Base-by-base conservation (phyloP, 1,140 invertebrate species). In the Pantala flavescens region DNA sequence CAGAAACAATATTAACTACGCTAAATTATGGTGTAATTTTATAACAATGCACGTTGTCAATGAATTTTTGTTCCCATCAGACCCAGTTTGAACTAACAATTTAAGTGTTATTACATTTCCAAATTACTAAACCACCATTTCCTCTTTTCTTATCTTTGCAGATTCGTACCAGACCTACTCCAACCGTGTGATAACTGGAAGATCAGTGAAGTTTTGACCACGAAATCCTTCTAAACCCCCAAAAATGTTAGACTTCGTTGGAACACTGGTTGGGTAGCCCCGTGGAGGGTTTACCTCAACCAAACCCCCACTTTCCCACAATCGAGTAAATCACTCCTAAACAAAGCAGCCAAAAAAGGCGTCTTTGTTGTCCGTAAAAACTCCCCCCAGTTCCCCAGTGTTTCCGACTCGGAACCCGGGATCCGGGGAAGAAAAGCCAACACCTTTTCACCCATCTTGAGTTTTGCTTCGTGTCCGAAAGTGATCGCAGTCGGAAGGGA, bases 241-340 rank as follows among this genome's bases (percentile, higher is more conserved):
- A 21, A 63, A 63, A 3, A 63, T 63, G 49, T 63, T 63, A 63
- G n/a, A 63, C 49, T 63, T 3, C 49, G 49, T 63, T 63, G 49
- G 49, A 63, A 63, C 49, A 63, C 49, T 63, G 49, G 49, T 63
- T 63, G 49, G 49, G 49, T 63, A 63, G 49, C 49, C 49, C 49
- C 12, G 5, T 3, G 16, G 49, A 21, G 49, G 49, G 49, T 21
- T 16, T 19, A 21, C 49, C 49, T 21, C 49, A 63, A 21, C 49
- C 49, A 21, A 63, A 7, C 16, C 49, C 49, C 16, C 49, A 16
- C 12, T 63, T 16, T 21, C 12, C 12, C 49, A 16, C 49, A 3
- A 3, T 21, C 49, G n/a, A 63, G 12, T 21, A 16, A 21, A 3
- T 12, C 12, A 16, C 12, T 63, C 49, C 3, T 63, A 19, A 16